Conservation (phyloP, 2,888 invertebrate genomes). For the Ophraella communa region DNA sequence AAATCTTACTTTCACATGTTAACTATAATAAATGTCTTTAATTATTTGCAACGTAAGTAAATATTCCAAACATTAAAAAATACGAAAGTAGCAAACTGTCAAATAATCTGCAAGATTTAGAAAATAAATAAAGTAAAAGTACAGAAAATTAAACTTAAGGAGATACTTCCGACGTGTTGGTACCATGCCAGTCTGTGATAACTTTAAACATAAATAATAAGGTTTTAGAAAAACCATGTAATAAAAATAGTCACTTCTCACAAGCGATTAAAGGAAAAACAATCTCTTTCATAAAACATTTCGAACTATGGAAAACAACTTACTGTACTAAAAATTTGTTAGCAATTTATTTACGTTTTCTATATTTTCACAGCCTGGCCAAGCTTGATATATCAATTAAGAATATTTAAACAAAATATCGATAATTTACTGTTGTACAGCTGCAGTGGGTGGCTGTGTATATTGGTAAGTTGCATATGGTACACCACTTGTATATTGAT, state of each 20-base stretch:
- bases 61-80: too few relatives aligned
- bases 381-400: conserved; percentile 9
- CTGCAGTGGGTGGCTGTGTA: conserved; percentile 69
- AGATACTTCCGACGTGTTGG: conserved; percentile 23
- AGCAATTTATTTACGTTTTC: conserved; percentile 6
- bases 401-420: conserved; percentile 15
- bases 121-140: background rate
- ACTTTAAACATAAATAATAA: background rate
- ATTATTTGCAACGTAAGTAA: too few relatives aligned
- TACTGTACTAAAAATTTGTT: background rate
- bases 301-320: too few relatives aligned
- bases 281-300: too few relatives aligned
- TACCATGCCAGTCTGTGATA: background rate
- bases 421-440: conserved; percentile 73
- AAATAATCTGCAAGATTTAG: background rate
- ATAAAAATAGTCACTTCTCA: background rate
- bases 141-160: background rate
- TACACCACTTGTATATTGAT: conserved; percentile 73
- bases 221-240: background rate
- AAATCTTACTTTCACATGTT: too few relatives aligned
- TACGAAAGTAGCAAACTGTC: background rate
- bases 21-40: too few relatives aligned
- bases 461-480: conserved; percentile 67
- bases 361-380: background rate
- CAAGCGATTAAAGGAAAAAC: background rate